A percentile compares a stretch with the other conserved stretches of the same genome.
These are phyloP conservation scores for Notospermus geniculatus DNA, from an alignment of 1,140 invertebrate genomes.

Conservation along the genomic window DNA sequence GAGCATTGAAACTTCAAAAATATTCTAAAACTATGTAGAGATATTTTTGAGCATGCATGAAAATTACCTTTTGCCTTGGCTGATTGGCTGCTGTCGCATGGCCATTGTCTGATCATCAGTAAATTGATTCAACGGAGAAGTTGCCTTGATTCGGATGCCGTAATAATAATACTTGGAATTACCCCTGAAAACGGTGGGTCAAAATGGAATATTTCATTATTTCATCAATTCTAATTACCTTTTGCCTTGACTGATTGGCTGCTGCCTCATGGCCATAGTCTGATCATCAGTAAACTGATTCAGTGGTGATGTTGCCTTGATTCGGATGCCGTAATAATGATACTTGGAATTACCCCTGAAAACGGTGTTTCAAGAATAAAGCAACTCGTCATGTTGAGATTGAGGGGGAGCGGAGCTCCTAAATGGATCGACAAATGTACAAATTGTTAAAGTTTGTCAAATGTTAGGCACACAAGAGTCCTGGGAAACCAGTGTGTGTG, in stretches of 20 bases:
- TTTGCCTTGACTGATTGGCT: constrained; percentile 52
- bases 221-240: constrained; percentile 36
- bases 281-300: constrained; percentile 65
- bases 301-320: constrained; percentile 83
- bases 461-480: no score
- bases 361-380: constrained; percentile 22
- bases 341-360: constrained; percentile 98
- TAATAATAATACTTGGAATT: constrained; percentile 99
- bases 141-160: constrained; percentile 94
- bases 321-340: constrained; percentile 98
- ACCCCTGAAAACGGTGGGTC: constrained; percentile 66
- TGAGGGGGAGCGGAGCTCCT: no score
- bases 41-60: constrained; percentile 11
- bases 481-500: no score
- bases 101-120: constrained; percentile 61
- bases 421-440: no score
- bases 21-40: not conserved
- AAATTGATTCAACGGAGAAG: constrained; percentile 71
- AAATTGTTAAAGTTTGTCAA: no score
- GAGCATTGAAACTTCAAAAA: no score
- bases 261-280: constrained; percentile 57
- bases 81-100: constrained; percentile 56
- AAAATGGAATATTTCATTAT: no score
- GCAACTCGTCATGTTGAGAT: no score
- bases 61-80: constrained; percentile 52